Evolutionary conservation across 2,888 invertebrate genomes (phyloP), one percentile per base, ranked within the genome.

Genomic region (Cryptocheilus praepositus): DNA sequence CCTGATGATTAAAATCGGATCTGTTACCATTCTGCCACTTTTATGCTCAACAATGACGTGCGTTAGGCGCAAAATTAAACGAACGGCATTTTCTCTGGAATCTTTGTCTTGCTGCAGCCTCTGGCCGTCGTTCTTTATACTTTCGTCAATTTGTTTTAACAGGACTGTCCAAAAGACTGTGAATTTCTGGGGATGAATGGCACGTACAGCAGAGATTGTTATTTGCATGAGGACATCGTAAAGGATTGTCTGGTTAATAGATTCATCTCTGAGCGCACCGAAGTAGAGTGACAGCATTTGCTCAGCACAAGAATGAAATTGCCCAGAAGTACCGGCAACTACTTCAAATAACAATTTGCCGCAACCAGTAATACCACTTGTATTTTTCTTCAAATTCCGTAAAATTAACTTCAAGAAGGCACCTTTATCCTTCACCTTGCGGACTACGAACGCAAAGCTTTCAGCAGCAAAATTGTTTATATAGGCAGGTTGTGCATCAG

Each of bases 391-490:
- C 45, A 97, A 90, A 61, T 93, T 92, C 75, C 90, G 90, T 45
- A 97, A 89, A 49, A 97, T 88, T 53, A 94, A 90, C 54, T 91
- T 90, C 49, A 97, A 88, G 86, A 98, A 94, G 59, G 92, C 92
- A 36, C 92, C 91, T 81, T 94, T 94, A 81, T 97, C 95, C 77
- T 93, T 94, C 13, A 96, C 93, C 91, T 96, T 96, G 74, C 98
- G 91, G 2, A 97, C 95, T 0, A 99, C 94, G 90, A 97, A 98
- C 0, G 98, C 95, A 91, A 98, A 98, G 89, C 97, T 96, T 89
- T 98, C 98, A 0, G 97, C 96, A 3, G 98, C 97, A 92, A 98
- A 99, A 83, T 95, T 95, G 77, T 95, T 94, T 21, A 98, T 93
- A 85, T 97, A 96, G 71, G 93, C 92, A 22, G 96, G 95, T 81